phyloP scores from a whole-genome alignment of 1,140 invertebrate genomes.

The Mylabris phalerata region DNA sequence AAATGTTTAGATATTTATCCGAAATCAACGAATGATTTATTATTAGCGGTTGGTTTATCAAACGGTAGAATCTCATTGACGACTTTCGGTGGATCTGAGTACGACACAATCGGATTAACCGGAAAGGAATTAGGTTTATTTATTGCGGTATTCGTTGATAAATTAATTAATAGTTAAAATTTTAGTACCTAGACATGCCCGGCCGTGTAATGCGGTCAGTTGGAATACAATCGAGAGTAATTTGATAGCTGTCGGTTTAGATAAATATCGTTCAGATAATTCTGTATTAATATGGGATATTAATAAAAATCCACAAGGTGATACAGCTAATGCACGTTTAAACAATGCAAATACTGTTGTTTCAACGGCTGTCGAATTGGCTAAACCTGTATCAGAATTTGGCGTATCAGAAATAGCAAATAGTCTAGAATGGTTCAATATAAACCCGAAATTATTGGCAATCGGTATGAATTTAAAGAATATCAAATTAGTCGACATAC shows the following conservation, averaged over 20 bases:
- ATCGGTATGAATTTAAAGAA: conserved; percentile 84
- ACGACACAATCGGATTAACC: conserved; percentile 58
- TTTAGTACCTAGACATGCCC: conserved; percentile 67
- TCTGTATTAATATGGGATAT: conserved; percentile 79
- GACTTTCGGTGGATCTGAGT: conserved; percentile 65
- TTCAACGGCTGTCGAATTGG: conserved; percentile 37
- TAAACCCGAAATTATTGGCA: conserved; percentile 64
- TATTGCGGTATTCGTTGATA: background rate
- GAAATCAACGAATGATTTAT: conserved; percentile 60
- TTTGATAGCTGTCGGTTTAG: conserved; percentile 75
- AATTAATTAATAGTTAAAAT: conserved; percentile 3
- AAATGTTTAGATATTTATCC: conserved; percentile 77
- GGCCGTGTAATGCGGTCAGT: conserved; percentile 78
- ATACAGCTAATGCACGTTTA: conserved; percentile 28
- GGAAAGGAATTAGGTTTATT: conserved; percentile 70
- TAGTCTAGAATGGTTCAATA: conserved; percentile 79
- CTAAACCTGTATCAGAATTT: conserved; percentile 55
- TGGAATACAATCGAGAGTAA: conserved; percentile 85
- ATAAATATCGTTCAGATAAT: conserved; percentile 78
- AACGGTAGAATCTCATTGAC: conserved; percentile 79
- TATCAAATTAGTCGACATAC: conserved; percentile 84
- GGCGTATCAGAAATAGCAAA: conserved; percentile 75
- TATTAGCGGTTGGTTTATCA: conserved; percentile 76
- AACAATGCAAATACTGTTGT: conserved; percentile 19
- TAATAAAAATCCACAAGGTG: conserved; percentile 44